A percentile compares a stretch with the other conserved stretches of the same genome.
Conservation (phyloP, 2,888 invertebrate species). For the Schrankia costaestrigalis region DNA sequence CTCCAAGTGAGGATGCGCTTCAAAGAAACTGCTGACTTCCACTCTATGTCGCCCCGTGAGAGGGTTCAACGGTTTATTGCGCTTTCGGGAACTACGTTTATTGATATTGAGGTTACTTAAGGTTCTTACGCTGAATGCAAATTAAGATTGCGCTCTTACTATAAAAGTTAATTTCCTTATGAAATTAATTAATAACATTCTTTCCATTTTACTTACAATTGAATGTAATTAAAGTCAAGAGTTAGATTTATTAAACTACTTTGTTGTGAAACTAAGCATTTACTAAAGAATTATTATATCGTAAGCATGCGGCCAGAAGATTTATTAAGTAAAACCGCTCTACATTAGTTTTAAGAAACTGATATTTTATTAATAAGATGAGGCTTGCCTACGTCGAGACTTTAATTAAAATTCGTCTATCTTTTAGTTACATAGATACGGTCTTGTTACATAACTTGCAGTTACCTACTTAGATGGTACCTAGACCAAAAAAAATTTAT, state of each 20-base stretch:
- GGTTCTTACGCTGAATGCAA: constrained; percentile 11
- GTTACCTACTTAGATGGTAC: too few species aligned
- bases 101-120: constrained; percentile 46
- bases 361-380: constrained; percentile 35
- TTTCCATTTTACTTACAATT: too few species aligned
- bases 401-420: constrained; percentile 53
- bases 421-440: constrained; percentile 24
- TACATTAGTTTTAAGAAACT: constrained; percentile 29
- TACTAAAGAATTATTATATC: constrained; percentile 1
- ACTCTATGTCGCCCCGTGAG: constrained; percentile 47
- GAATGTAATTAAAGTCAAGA: not conserved
- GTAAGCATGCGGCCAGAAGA: constrained; percentile 9
- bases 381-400: constrained; percentile 25
- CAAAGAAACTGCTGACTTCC: constrained; percentile 75
- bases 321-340: constrained; percentile 22
- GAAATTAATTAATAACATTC: too few species aligned
- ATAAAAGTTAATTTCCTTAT: too few species aligned
- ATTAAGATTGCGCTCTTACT: constrained; percentile 6
- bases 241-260: too few species aligned
- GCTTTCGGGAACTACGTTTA: constrained; percentile 53
- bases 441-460: constrained; percentile 40
- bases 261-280: constrained; percentile 5
- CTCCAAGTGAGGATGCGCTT: constrained; percentile 64
- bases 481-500: too few species aligned
- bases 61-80: constrained; percentile 63